Base-by-base conservation (phyloP, 2,797 vertebrate species). In the Gastrophryne carolinensis region DNA sequence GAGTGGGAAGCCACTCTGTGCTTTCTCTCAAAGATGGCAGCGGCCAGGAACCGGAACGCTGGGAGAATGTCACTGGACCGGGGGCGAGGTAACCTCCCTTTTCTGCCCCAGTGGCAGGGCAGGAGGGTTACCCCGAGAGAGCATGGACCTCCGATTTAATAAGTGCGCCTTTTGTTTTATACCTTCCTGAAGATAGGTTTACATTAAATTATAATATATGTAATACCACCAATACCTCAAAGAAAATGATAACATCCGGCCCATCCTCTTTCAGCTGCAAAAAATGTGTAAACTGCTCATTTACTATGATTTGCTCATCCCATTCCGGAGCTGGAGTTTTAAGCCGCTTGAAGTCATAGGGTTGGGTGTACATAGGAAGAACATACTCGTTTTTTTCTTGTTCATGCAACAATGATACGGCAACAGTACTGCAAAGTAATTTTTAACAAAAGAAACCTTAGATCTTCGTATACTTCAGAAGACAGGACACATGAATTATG, bases 251-350 rank as follows among this genome's bases (percentile, higher is more conserved):
- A 68, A 96, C 91, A 73, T 73, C 90, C 63, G 95, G 95, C 65
- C 84, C 86, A 54, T 90, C 89, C 0, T 92, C 85, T 12, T 81
- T 86, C 66, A 92, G 86, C 83, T 92, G 89, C 67, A 98, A 84
- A 79, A 99, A 96, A 81, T 95, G 92, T 52, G 86, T 86, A 63
- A 98, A 97, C 56, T 91, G 88, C 52, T 98, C 95, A 67, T 98
- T 97, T 87, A 98, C 98, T 87, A 99, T 86, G 68, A 99, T 91
- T 89, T 96, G 98, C 39, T 99, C 98, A 79, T 96, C 94, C 98
- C 98, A 99, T 61, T 96, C 94, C 1, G 98, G 96, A 85, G 96
- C 79, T 30, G 90, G 83, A 32, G 94, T 94, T 79, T 96, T 97
- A 80, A 93, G 91, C 72, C 92, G 93, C 81, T 91, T 97, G 78